These are phyloP conservation scores for Lasiurus borealis DNA, from an alignment of 2,113 vertebrate genomes.

Conservation along the genomic window DNA sequence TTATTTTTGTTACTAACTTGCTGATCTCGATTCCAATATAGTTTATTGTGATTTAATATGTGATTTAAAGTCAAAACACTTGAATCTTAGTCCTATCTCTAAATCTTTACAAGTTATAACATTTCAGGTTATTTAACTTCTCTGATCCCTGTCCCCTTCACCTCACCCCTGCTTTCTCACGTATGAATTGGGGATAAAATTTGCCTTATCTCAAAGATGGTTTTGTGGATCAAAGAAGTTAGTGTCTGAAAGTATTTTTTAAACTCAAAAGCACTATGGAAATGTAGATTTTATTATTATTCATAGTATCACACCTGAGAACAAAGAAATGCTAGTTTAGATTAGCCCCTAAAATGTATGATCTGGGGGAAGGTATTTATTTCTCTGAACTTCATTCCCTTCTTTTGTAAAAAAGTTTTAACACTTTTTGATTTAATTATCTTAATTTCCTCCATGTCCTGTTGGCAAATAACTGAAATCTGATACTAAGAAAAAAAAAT, in stretches of 20 bases:
- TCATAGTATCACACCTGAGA: neutral
- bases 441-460: neutral
- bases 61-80: neutral
- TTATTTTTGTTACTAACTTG: neutral
- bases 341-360: neutral
- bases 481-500: neutral
- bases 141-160: neutral
- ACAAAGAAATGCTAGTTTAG: neutral
- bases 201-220: neutral
- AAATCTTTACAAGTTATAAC: neutral
- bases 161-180: conserved; percentile 15
- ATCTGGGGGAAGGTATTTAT: neutral
- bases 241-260: neutral
- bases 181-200: neutral
- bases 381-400: neutral
- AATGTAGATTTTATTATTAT: conserved; percentile 14
- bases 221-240: conserved; percentile 19
- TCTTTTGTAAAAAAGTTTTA: conserved; percentile 30
- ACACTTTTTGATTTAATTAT: neutral
- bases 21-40: neutral
- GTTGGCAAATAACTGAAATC: neutral
- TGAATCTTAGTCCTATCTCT: neutral
- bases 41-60: neutral
- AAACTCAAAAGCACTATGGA: conserved; percentile 13
- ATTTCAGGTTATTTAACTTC: neutral